Base-by-base conservation (phyloP, 1,140 invertebrate species). In the Eurosta solidaginis region DNA sequence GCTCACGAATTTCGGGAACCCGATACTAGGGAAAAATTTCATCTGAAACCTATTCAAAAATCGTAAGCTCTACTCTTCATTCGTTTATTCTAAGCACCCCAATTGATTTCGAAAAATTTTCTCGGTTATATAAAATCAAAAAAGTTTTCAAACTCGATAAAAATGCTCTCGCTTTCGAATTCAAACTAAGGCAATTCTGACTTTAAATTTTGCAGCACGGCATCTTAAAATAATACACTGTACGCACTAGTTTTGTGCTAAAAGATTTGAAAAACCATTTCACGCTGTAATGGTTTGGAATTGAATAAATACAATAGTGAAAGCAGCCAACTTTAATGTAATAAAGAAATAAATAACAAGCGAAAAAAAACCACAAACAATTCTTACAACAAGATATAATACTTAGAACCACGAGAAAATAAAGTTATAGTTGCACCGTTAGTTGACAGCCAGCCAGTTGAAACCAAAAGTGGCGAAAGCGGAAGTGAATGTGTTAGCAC, bases 181-280 rank as follows among this genome's bases (percentile, higher is more conserved):
- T n/a, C n/a, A n/a, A n/a, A n/a, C n/a, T n/a, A n/a, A n/a, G n/a
- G n/a, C n/a, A n/a, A n/a, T n/a, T n/a, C n/a, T n/a, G n/a, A n/a
- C n/a, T n/a, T n/a, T n/a, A n/a, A n/a, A n/a, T n/a, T n/a, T n/a
- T n/a, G 14, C 45, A 3, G 9, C 7, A n/a, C 9, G 25, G n/a
- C 49, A 6, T 3, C 50, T 54, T 27, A 1, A 7, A n/a, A n/a
- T n/a, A n/a, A n/a, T n/a, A n/a, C n/a, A 12, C 7, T 20, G 10
- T 25, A 27, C 10, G 7, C 6, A 25, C 9, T 27, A 27, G 10
- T 25, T 20, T 7, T 25, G 25, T 20, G 29, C 59, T 33, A 40
- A 68, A 29, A 68, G 59, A 68, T 68, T 68, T 68, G 59, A 68
- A 68, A 68, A 68, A 29, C 59, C 36, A 68, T 68, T 68, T 68